Evolutionary conservation across 2,797 vertebrate species (phyloP), one percentile per base, ranked within the genome.

Genomic region (Gastrophryne carolinensis): DNA sequence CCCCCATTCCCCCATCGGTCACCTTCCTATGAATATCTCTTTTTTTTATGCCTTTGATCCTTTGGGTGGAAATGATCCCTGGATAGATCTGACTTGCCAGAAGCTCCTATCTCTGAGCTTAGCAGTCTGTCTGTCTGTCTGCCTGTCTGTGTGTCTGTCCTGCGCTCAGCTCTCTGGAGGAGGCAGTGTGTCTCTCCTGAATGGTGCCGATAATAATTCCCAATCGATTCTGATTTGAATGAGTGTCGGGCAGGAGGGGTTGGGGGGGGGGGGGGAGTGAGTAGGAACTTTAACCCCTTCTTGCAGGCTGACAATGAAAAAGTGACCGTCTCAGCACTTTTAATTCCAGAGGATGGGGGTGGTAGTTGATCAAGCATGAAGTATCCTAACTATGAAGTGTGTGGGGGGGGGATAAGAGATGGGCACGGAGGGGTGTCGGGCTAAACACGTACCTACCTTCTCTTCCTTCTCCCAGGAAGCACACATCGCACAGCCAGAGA

Each of bases 201-300:
- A 32, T 52, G 32, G 60, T 57, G 53, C 30, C 68, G 54, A 78
- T 78, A 65, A 72, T 72, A 57, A 61, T 49, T 64, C 60, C 67
- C 32, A 60, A 78, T 78, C 75, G n/a, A 72, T 78, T 49, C 75
- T 49, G 34, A 71, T 78, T 78, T 50, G 61, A 78, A 78, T 78
- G 66, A 29, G 68, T 44, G 60, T 11, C 47, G 35, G 49, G 19
- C 39, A 34, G 52, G 53, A 54, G 52, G n/a, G n/a, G n/a, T n/a
- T n/a, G n/a, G n/a, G n/a, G n/a, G n/a, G n/a, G n/a, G n/a, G n/a
- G n/a, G n/a, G n/a, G n/a, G n/a, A n/a, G n/a, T n/a, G n/a, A n/a
- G 52, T 65, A 62, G 12, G 50, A 71, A 64, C 75, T 66, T 72
- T 78, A 78, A 78, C 75, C 75, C 75, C 30, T 64, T 71, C 50